These are phyloP conservation scores for Trematocara variabile DNA, from an alignment of 2,113 vertebrate genomes.

Conservation along the genomic window DNA sequence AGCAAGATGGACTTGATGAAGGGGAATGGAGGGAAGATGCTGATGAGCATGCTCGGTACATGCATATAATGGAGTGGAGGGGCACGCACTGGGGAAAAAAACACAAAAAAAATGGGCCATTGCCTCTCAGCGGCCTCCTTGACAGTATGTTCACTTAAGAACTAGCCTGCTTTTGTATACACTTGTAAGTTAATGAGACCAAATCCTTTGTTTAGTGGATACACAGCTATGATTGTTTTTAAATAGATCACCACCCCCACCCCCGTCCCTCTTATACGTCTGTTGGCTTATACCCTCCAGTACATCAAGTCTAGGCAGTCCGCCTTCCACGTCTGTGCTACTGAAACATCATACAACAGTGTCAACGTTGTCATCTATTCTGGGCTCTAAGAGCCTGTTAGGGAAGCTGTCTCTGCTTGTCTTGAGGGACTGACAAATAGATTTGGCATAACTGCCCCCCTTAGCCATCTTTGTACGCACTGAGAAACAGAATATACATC, in stretches of 20 bases:
- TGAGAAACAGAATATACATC: neutral
- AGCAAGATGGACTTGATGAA: constrained; percentile 30
- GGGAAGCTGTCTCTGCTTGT: neutral
- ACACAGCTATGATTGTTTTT: constrained; percentile 61
- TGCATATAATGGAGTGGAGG: constrained; percentile 12
- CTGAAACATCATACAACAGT: constrained; percentile 43
- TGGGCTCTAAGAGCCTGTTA: constrained; percentile 8
- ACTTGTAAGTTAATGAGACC: constrained; percentile 57
- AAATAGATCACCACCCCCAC: constrained; percentile 14
- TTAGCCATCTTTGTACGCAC: constrained; percentile 2
- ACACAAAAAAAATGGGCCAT: constrained; percentile 29
- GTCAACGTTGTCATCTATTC: constrained; percentile 49
- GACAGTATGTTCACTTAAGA: constrained; percentile 34
- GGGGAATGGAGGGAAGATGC: neutral
- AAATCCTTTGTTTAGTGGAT: constrained; percentile 63
- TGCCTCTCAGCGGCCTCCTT: constrained; percentile 30
- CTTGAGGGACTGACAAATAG: constrained; percentile 8
- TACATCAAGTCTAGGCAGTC: constrained; percentile 12
- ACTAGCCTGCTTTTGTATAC: constrained; percentile 35
- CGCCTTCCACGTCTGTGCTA: constrained; percentile 3
- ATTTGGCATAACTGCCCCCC: constrained; percentile 6
- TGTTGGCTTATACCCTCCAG: constrained; percentile 18
- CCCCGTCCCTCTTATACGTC: neutral
- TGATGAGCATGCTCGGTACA: constrained; percentile 21
- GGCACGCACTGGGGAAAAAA: neutral